A percentile compares a stretch with the other conserved stretches of the same genome.
These are phyloP conservation scores for Macrosiphum euphorbiae DNA, from an alignment of 2,888 invertebrate genomes.

Conservation along the genomic window DNA sequence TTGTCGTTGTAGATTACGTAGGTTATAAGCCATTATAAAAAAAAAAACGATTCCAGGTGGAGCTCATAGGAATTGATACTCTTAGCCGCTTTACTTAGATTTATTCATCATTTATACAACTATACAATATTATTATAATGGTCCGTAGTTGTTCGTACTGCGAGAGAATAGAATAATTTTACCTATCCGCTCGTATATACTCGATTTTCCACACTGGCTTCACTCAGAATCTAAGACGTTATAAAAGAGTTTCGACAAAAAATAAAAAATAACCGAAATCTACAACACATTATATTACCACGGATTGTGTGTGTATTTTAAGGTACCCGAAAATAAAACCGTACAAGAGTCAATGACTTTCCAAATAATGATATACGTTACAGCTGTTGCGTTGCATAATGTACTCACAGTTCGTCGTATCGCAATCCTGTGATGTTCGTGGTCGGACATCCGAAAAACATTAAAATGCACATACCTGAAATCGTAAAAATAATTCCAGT, in stretches of 20 bases:
- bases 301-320: not conserved
- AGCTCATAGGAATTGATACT: not conserved
- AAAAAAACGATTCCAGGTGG: not conserved
- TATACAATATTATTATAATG: not conserved
- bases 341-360: not conserved
- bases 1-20: not conserved
- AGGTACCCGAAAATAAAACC: not conserved
- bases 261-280: not conserved
- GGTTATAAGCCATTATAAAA: not conserved
- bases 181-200: not conserved
- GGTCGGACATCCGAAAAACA: slow-evolving; percentile 92
- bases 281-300: not conserved
- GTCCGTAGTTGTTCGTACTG: not conserved
- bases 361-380: not conserved
- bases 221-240: not conserved
- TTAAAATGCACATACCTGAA: slow-evolving; percentile 83
- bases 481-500: not conserved
- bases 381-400: not conserved
- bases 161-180: not conserved
- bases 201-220: not conserved
- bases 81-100: not conserved
- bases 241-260: not conserved
- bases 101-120: not conserved
- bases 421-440: slow-evolving; percentile 82
- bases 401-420: slow-evolving; percentile 69